A percentile compares a stretch with the other conserved stretches of the same genome.
Evolutionary conservation across 2,797 vertebrate species (phyloP).

Genomic region (Channallabes apus): DNA sequence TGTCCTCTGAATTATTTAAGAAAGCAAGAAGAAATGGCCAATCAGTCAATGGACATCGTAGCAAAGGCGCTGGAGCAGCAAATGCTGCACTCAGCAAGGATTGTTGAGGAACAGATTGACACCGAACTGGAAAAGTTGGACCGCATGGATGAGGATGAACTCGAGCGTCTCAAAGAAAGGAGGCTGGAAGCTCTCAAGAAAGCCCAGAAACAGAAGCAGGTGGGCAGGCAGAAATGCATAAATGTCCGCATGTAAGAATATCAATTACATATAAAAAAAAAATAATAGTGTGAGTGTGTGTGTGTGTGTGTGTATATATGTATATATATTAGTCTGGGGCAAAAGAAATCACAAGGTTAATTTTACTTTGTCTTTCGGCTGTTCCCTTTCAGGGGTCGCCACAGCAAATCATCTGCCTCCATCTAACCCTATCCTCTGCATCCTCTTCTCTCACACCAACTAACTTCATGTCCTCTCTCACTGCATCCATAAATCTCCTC

Average conservation of each 20-base stretch:
- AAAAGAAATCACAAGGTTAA: not conserved
- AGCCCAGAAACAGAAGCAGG: constrained; percentile 97
- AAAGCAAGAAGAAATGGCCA: constrained; percentile 70
- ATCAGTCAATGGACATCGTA: constrained; percentile 80
- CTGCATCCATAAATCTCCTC: too few species aligned
- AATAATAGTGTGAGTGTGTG: too few species aligned
- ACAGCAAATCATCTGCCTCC: too few species aligned
- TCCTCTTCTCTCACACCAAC: too few species aligned
- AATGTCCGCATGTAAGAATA: not conserved
- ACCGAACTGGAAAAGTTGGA: constrained; percentile 86
- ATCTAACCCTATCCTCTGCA: too few species aligned
- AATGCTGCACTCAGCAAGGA: constrained; percentile 81
- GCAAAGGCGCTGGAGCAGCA: constrained; percentile 87
- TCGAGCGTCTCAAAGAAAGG: constrained; percentile 88
- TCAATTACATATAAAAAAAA: not conserved
- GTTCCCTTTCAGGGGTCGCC: too few species aligned
- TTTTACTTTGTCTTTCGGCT: too few species aligned
- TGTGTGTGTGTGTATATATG: too few species aligned
- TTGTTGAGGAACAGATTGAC: constrained; percentile 91
- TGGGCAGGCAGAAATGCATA: constrained; percentile 50
- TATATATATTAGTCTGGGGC: not conserved
- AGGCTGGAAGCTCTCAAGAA: constrained; percentile 91
- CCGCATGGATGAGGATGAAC: constrained; percentile 90
- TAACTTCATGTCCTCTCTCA: too few species aligned
- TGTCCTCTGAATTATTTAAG: constrained; percentile 19